A percentile compares a stretch with the other conserved stretches of the same genome.
These are phyloP conservation scores for Matsumyia berberina DNA, from an alignment of 2,888 invertebrate species.

Conservation along the genomic window DNA sequence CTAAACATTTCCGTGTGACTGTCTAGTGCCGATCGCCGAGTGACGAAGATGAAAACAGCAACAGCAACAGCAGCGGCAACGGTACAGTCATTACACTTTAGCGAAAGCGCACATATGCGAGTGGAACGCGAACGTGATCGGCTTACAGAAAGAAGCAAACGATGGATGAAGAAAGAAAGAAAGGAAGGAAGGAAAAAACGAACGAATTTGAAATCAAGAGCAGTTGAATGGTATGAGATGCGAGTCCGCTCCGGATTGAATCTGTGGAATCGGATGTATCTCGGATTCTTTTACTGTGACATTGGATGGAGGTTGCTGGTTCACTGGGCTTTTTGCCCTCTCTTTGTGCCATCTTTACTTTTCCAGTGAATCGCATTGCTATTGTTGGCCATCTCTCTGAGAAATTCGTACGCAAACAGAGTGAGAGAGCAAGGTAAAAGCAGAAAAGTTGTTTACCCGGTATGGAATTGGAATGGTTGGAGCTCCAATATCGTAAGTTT, in stretches of 20 bases:
- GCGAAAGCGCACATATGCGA: constrained; percentile 75
- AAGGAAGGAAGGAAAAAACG: too few species aligned
- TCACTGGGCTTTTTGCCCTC: constrained; percentile 55
- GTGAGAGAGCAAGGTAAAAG: neutral
- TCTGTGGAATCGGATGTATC: constrained; percentile 60
- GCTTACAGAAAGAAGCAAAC: constrained; percentile 47
- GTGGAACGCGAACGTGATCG: constrained; percentile 72
- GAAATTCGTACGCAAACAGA: constrained; percentile 16
- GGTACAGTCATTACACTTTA: constrained; percentile 69
- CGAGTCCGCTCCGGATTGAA: constrained; percentile 57
- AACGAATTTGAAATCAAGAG: constrained; percentile 60
- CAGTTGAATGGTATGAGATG: constrained; percentile 54
- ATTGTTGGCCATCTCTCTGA: neutral
- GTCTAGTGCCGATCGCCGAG: constrained; percentile 49
- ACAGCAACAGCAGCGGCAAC: constrained; percentile 48
- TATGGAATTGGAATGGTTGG: neutral
- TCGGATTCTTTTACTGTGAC: constrained; percentile 64
- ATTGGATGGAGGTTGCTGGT: constrained; percentile 66
- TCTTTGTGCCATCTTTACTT: constrained; percentile 15
- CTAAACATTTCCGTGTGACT: constrained; percentile 72
- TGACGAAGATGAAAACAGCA: constrained; percentile 65
- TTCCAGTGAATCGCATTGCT: constrained; percentile 11
- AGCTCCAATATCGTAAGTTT: constrained; percentile 60
- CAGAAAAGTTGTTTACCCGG: constrained; percentile 11
- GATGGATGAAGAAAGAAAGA: neutral